Conservation (phyloP, 2,113 vertebrate species). For the Stomatorhinus ivindoensis region DNA sequence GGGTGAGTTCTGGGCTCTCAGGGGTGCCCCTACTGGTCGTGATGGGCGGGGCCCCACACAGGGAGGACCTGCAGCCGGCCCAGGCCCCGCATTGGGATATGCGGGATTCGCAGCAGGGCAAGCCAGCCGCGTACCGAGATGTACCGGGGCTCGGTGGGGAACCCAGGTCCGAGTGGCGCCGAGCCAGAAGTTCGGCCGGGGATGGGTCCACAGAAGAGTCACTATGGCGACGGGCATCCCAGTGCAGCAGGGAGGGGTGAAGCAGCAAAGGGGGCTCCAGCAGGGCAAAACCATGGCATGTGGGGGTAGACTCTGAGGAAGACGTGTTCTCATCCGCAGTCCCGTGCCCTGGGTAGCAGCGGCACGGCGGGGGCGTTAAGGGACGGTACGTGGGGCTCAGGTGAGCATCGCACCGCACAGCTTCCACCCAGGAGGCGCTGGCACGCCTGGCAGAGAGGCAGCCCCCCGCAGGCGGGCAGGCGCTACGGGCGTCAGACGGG, state of each 20-base stretch:
- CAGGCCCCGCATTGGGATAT: slow-evolving; percentile 29
- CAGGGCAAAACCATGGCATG: slow-evolving; percentile 18
- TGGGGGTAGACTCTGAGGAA: slow-evolving; percentile 20
- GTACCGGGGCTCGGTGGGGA: slow-evolving; percentile 35
- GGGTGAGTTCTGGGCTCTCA: slow-evolving; percentile 51
- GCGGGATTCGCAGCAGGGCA: slow-evolving; percentile 36
- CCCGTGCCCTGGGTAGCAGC: slow-evolving; percentile 30
- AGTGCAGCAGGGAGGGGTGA: slow-evolving; percentile 17
- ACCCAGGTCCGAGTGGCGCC: slow-evolving; percentile 51
- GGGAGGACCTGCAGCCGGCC: slow-evolving; percentile 14
- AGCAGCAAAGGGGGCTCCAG: slow-evolving; percentile 16
- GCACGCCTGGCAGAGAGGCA: slow-evolving; percentile 44
- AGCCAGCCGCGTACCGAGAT: not conserved
- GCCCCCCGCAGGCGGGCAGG: slow-evolving; percentile 26
- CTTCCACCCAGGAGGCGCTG: slow-evolving; percentile 56
- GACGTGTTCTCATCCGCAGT: slow-evolving; percentile 22
- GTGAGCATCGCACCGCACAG: slow-evolving; percentile 34
- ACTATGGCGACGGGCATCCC: slow-evolving; percentile 45
- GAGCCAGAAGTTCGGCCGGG: slow-evolving; percentile 19
- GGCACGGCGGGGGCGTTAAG: slow-evolving; percentile 18
- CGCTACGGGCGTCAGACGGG: slow-evolving; percentile 38
- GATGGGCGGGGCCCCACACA: slow-evolving; percentile 28
- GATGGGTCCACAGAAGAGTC: slow-evolving; percentile 31
- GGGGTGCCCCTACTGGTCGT: not conserved
- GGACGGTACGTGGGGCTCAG: slow-evolving; percentile 31